These are phyloP conservation scores for Drosophila eugracilis DNA, from an alignment of 1,140 invertebrate genomes.

Conservation along the genomic window DNA sequence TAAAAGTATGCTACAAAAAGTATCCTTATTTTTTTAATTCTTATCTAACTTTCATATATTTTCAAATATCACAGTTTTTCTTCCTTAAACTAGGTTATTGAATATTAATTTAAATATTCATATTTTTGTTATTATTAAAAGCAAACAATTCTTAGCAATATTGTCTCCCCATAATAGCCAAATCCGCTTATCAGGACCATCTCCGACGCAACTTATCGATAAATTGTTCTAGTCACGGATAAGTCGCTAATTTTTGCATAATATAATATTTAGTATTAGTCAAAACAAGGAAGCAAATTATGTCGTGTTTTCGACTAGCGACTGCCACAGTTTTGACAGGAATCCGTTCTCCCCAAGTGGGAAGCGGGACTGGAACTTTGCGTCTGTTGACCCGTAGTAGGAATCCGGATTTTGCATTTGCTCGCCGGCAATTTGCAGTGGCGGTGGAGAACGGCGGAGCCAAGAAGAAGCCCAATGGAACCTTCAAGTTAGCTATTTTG, in stretches of 20 bases:
- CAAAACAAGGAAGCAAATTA: slow-evolving; percentile 27
- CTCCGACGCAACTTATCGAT: no score
- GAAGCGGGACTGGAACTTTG: slow-evolving; percentile 3
- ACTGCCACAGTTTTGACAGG: slow-evolving; percentile 14
- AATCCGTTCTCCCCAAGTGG: slow-evolving; percentile 13
- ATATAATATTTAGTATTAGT: slow-evolving; percentile 61
- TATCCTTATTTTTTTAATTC: no score
- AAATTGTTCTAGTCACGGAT: slow-evolving; percentile 36
- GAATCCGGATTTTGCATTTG: slow-evolving; percentile 18
- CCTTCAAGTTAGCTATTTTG: slow-evolving; percentile 85
- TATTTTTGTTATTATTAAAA: no score
- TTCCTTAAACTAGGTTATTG: no score
- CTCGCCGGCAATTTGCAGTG: slow-evolving; percentile 49
- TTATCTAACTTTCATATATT: no score
- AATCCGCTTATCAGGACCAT: no score
- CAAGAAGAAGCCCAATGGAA: slow-evolving; percentile 49
- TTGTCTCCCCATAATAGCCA: no score
- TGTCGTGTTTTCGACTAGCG: slow-evolving; percentile 63
- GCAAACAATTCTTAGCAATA: no score
- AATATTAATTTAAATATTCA: no score
- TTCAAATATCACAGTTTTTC: no score
- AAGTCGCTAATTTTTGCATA: slow-evolving; percentile 62
- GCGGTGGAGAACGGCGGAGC: slow-evolving; percentile 5
- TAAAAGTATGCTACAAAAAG: neutral
- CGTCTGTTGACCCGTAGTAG: slow-evolving; percentile 25